These are phyloP conservation scores for Bradypodion ventrale DNA, from an alignment of 2,797 vertebrate species.

Conservation along the genomic window DNA sequence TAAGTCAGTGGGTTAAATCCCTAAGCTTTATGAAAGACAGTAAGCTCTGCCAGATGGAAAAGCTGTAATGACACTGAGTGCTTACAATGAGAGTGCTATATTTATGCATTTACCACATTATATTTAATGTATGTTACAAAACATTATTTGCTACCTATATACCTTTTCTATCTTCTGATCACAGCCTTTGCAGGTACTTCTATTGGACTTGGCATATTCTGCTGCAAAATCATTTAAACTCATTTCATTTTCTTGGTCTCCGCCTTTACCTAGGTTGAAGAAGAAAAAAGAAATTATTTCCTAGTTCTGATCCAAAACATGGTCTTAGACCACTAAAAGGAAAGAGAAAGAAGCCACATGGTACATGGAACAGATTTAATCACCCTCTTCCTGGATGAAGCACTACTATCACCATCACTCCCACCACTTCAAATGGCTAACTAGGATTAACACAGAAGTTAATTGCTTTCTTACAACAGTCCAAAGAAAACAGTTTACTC, in stretches of 20 bases:
- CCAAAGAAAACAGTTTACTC: no score
- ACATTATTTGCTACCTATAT: not conserved
- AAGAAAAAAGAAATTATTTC: not conserved
- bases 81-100: no score
- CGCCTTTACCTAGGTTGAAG: constrained; percentile 82
- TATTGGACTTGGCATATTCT: constrained; percentile 97
- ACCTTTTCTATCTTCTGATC: constrained; percentile 98
- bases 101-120: no score
- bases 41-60: not conserved
- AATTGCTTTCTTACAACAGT: not conserved
- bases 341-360: not conserved
- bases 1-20: no score
- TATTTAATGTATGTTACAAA: no score
- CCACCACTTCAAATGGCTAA: not conserved
- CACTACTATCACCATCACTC: not conserved
- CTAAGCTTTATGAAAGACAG: not conserved
- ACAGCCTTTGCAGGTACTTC: constrained; percentile 96
- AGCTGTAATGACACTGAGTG: not conserved
- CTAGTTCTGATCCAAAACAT: not conserved
- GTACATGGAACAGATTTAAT: not conserved
- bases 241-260: constrained; percentile 82
- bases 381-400: not conserved
- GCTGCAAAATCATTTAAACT: constrained; percentile 90
- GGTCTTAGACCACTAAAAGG: not conserved
- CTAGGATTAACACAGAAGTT: no score